Base-by-base conservation (phyloP, 2,888 invertebrate genomes). In the Drosophila macrospina region DNA sequence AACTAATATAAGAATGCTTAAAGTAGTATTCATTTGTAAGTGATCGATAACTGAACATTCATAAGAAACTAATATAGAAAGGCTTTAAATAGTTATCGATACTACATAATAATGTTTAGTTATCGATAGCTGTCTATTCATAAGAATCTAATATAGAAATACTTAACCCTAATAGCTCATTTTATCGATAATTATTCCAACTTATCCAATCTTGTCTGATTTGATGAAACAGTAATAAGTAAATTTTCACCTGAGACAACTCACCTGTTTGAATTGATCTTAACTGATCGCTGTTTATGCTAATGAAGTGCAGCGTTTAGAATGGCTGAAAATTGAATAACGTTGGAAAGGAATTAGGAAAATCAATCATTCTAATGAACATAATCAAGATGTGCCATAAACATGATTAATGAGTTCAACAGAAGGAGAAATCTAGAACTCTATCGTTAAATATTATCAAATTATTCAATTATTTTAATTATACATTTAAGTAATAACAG, bases 361-460 rank as follows among this genome's bases (percentile, higher is more conserved):
- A 5, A 34, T 56, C 15, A 37, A 42, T 70, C 47, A 69, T 51
- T 37, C 16, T 69, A 56, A 61, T 52, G 52, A 54, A 42, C 32
- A 8, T 7, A 26, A 60, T 69, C 50, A 24, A 62, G 56, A 62
- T 74, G 47, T 50, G 2, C 39, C 32, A 48, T 6, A 48, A 48
- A 26, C 41, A 6, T 45, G 42, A 34, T 28, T 48, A 66, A 50
- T 63, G 71, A n/a, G 5, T 8, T 47, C 0, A 42, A 37, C 24
- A 5, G 10, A 28, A 50, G 32, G 15, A 59, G 13, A 7, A 34
- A 42, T 51, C 2, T 44, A n/a, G 50, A 45, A 52, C 45, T 16
- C 28, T 1, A n/a, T 13, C 30, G 24, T 44, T 20, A 20, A 20
- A 37, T 44, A 16, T 20, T 20, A 45, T 48, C 39, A 32, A 20